Percentiles rank a stretch among this genome's conserved stretches.
These are phyloP conservation scores for Spicauda simplicius DNA, from an alignment of 2,888 invertebrate species.

Conservation along the genomic window DNA sequence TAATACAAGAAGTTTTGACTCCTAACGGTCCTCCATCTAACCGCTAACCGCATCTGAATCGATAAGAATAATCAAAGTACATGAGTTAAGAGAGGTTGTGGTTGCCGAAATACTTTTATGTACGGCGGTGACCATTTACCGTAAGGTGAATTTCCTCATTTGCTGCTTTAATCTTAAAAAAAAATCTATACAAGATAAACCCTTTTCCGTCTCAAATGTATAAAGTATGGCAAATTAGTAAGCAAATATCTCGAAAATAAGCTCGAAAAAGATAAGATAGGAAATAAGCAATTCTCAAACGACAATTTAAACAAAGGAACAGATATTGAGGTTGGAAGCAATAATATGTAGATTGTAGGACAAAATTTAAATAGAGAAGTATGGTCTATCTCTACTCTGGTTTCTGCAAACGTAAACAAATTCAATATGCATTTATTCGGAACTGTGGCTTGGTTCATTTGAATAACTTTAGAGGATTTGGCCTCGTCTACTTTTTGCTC, in stretches of 20 bases:
- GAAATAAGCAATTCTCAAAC: conserved; percentile 15
- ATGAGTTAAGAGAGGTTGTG: no score
- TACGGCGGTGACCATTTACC: no score
- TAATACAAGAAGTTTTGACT: no score
- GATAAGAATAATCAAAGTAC: no score
- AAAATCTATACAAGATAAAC: no score
- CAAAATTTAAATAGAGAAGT: conserved; percentile 75
- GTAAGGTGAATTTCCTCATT: no score
- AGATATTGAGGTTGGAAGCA: conserved; percentile 47
- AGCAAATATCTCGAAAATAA: neutral
- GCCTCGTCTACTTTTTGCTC: conserved; percentile 45
- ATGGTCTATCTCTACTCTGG: conserved; percentile 68
- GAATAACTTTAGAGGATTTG: conserved; percentile 74
- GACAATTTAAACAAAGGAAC: conserved; percentile 31
- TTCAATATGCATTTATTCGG: conserved; percentile 82
- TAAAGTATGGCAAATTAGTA: neutral
- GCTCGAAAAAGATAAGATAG: conserved; percentile 9
- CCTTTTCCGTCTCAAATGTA: no score
- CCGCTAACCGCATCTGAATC: no score
- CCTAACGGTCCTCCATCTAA: no score
- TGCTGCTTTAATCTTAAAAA: no score
- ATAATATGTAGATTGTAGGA: conserved; percentile 76
- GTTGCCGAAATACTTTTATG: no score
- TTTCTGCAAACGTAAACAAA: conserved; percentile 78
- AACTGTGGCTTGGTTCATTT: conserved; percentile 72